Base-by-base conservation (phyloP, 64 coral and sea anemone genomes). In the Montipora foliosa region DNA sequence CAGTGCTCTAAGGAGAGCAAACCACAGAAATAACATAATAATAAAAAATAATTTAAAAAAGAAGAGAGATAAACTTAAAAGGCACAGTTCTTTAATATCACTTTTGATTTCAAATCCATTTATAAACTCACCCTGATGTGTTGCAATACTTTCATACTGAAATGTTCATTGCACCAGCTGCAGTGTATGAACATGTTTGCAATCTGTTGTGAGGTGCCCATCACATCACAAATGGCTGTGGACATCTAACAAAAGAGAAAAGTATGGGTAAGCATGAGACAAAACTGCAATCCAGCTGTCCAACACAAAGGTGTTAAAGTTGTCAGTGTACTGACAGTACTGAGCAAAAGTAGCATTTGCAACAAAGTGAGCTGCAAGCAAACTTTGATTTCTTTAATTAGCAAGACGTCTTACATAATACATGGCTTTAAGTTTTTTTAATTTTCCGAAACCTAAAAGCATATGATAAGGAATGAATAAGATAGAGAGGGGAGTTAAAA, bases 131-230 rank as follows among this genome's bases (percentile, higher is more conserved):
- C 91, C 76, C 77, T 92, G 6, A 97, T 93, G 50, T 97, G 93
- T 78, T 97, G 92, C 37, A 97, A 49, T 44, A 97, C 95, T 92
- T 97, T 91, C n/a, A 50, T 46, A 1, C 82, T 91, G 76, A 97
- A 97, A 24, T 97, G 84, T 59, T 97, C 95, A 51, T 95, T 97
- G 37, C 95, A 97, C 95, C 95, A 97, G 24, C 93, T 95, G 49
- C 95, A 97, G 78, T 97, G 95, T 49, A 97, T 83, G 46, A 97
- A 95, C 95, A 97, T 94, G 70, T 94, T 88, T 49, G 88, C 88
- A 48, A 97, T 94, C 66, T 97, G 92, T 22, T 91, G 88, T 25
- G 88, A 89, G 19, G 95, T 95, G 20, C 91, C 95, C 15, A 89
- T 80, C 25, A 97, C 95, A 44, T 97, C 95, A 92, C 95, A 97